phyloP scores from a whole-genome alignment of 2,797 vertebrate species.

The Salarias fasciatus region DNA sequence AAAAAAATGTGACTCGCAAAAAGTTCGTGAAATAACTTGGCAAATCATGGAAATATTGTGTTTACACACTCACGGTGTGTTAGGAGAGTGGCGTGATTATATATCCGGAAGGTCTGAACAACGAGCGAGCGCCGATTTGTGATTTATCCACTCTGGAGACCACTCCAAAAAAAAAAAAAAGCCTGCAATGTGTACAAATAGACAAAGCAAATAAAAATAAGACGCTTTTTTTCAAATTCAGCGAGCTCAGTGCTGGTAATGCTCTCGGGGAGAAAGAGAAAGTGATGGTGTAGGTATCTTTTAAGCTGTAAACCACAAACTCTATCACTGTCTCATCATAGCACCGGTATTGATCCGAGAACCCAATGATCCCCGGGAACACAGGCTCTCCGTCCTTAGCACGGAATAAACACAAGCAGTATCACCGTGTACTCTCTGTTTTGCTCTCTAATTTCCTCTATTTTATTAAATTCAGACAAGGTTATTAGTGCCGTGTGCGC shows the following conservation, averaged over 20 bases:
- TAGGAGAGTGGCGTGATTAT: no score
- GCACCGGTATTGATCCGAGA: constrained; percentile 71
- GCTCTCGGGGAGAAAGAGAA: constrained; percentile 16
- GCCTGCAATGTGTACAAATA: not conserved
- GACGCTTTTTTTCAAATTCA: constrained; percentile 10
- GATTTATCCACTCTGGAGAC: not conserved
- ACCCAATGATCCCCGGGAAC: constrained; percentile 66
- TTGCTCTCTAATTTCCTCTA: constrained; percentile 14
- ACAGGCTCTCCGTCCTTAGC: constrained; percentile 56
- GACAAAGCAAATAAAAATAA: not conserved
- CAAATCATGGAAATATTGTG: no score
- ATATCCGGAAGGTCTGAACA: no score
- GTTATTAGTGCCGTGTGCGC: constrained; percentile 14
- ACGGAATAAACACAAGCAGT: constrained; percentile 53
- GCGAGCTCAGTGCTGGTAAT: not conserved
- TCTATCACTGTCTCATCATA: constrained; percentile 79
- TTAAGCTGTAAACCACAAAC: constrained; percentile 68
- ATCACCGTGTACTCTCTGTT: constrained; percentile 19
- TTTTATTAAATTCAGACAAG: constrained; percentile 44
- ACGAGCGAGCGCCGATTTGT: not conserved
- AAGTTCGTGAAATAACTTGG: no score
- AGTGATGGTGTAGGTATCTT: constrained; percentile 56
- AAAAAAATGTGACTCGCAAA: no score
- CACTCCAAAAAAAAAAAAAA: not conserved
- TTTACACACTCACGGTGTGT: no score